Conservation (phyloP, 2,888 invertebrate genomes). For the Calephelis perditalis region DNA sequence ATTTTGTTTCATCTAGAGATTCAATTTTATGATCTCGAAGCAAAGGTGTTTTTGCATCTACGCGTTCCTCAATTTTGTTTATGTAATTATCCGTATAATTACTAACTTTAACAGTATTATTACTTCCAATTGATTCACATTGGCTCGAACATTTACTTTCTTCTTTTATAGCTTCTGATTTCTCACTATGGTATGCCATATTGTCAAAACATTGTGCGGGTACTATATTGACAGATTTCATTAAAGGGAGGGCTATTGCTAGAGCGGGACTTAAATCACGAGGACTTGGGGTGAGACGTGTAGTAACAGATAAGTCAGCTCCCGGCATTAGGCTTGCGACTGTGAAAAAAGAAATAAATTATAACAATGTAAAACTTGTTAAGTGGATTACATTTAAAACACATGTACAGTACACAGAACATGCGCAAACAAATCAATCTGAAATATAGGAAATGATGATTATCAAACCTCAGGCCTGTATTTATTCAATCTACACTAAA, state of each 20-base stretch:
- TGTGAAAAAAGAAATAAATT: conserved; percentile 39
- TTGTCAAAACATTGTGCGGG: conserved; percentile 73
- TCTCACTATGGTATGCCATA: conserved; percentile 66
- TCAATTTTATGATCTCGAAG: conserved; percentile 69
- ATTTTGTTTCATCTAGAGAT: conserved; percentile 67
- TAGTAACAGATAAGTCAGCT: conserved; percentile 80
- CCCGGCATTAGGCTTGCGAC: conserved; percentile 74
- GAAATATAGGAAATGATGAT: neutral
- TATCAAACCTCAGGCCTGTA: neutral
- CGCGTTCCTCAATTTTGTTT: conserved; percentile 55
- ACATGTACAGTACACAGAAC: conserved; percentile 9
- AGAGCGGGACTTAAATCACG: conserved; percentile 81
- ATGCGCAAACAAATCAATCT: neutral
- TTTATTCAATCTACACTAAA: neutral
- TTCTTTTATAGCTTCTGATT: conserved; percentile 41
- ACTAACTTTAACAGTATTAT: conserved; percentile 55
- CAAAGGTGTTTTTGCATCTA: conserved; percentile 64
- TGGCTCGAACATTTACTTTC: conserved; percentile 51
- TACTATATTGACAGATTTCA: conserved; percentile 74
- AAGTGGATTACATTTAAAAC: neutral
- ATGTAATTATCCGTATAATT: conserved; percentile 63
- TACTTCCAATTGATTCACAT: conserved; percentile 57
- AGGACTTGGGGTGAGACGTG: conserved; percentile 82
- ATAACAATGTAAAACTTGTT: neutral
- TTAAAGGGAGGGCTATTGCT: conserved; percentile 79